Evolutionary conservation across 2,888 invertebrate species (phyloP).

Genomic region (Nematopogon swammerdamellus): DNA sequence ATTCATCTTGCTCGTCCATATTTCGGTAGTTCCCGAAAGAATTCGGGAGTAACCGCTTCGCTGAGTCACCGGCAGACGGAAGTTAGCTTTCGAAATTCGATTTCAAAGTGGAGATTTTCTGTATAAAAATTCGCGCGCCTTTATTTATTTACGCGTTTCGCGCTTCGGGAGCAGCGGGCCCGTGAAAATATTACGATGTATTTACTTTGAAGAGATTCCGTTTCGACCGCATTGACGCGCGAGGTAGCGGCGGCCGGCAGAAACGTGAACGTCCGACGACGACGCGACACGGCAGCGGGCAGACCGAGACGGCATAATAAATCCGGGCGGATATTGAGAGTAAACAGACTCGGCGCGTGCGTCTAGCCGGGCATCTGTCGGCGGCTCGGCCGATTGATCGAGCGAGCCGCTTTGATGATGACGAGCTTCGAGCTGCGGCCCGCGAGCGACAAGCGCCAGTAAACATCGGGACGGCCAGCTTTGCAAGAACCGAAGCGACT

Average conservation of each 20-base stretch:
- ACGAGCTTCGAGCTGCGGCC: no score
- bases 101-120: slow-evolving; percentile 11
- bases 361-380: not conserved
- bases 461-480: not conserved
- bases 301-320: not conserved
- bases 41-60: not conserved
- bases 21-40: not conserved
- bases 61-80: not conserved
- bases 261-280: not conserved
- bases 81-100: no score
- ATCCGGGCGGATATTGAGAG: not conserved
- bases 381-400: not conserved
- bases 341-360: not conserved
- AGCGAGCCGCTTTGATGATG: not conserved
- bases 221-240: slow-evolving; percentile 36
- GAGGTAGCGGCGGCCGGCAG: not conserved
- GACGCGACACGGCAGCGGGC: no score
- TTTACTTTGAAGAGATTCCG: slow-evolving; percentile 42
- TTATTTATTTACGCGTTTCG: slow-evolving; percentile 45
- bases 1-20: not conserved
- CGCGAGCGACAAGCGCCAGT: not conserved
- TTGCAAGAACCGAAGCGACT: no score
- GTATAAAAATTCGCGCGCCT: slow-evolving; percentile 49
- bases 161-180: slow-evolving; percentile 28
- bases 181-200: slow-evolving; percentile 51